Percentiles rank a stretch among this genome's conserved stretches.
phyloP scores from a whole-genome alignment of 1,140 invertebrate genomes.

The Zaprionus africanus region DNA sequence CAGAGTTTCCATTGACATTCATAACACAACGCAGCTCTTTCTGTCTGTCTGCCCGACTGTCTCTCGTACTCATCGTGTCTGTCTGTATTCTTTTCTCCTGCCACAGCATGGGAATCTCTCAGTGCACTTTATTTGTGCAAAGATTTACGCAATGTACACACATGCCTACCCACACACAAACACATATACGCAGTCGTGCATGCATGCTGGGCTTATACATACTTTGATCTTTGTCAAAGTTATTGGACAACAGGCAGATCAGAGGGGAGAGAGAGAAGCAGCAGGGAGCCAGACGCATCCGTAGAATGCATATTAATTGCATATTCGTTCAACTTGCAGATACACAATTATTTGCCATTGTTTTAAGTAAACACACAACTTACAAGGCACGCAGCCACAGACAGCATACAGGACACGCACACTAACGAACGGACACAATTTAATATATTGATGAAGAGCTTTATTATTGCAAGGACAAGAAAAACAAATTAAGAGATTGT shows the following conservation, averaged over 20 bases:
- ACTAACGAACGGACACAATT: not conserved
- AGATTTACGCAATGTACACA: constrained; percentile 39
- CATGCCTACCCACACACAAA: constrained; percentile 3
- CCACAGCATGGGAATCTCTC: constrained; percentile 30
- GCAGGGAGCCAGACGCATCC: not conserved
- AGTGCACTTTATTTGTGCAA: constrained; percentile 33
- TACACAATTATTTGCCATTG: constrained; percentile 27
- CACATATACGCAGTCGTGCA: not conserved
- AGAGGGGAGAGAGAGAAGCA: not conserved
- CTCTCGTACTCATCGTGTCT: not conserved
- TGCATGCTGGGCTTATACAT: constrained; percentile 11
- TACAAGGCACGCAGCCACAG: not conserved
- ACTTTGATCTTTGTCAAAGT: constrained; percentile 51
- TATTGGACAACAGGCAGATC: constrained; percentile 6
- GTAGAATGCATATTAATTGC: constrained; percentile 45
- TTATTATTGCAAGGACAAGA: not conserved
- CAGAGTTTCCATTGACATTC: constrained; percentile 61
- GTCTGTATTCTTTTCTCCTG: not conserved
- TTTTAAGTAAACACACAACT: constrained; percentile 15
- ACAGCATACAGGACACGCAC: not conserved
- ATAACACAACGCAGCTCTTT: constrained; percentile 11
- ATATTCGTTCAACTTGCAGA: constrained; percentile 14
- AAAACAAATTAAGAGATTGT: constrained; percentile 15
- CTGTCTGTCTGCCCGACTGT: not conserved
- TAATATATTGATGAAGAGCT: constrained; percentile 17